phyloP scores from a whole-genome alignment of 2,113 vertebrate genomes.

The Syngnathus floridae region DNA sequence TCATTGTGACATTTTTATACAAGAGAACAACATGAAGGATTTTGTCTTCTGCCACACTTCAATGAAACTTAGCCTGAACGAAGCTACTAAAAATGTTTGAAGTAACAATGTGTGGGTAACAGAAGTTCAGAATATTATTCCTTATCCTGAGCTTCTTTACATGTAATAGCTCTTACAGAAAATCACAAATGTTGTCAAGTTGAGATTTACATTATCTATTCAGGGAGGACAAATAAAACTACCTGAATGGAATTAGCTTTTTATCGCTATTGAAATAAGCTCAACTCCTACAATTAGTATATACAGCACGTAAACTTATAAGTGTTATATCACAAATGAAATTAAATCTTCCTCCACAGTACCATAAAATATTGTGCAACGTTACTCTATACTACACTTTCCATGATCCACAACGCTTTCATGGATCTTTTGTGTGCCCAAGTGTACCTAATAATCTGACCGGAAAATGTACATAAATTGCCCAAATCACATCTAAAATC shows the following conservation, averaged over 20 bases:
- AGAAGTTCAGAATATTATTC: neutral
- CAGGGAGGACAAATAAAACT: neutral
- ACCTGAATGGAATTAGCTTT: slow-evolving; percentile 14
- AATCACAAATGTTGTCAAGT: neutral
- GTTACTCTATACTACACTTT: too few species aligned
- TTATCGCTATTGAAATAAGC: slow-evolving; percentile 27
- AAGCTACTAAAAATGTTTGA: too few species aligned
- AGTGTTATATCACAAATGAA: slow-evolving; percentile 4
- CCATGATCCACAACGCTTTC: too few species aligned
- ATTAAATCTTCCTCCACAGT: slow-evolving; percentile 3
- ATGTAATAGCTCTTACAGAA: neutral
- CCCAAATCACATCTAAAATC: neutral
- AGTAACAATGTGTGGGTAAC: too few species aligned
- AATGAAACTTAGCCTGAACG: too few species aligned
- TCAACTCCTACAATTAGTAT: slow-evolving; percentile 8
- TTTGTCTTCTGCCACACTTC: too few species aligned
- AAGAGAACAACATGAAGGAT: too few species aligned
- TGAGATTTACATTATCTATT: neutral
- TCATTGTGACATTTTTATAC: slow-evolving; percentile 16
- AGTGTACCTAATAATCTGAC: too few species aligned
- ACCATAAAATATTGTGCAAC: slow-evolving; percentile 5
- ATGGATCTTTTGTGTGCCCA: too few species aligned
- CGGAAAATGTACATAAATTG: neutral
- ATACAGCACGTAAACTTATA: slow-evolving; percentile 5
- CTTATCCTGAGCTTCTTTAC: neutral